Evolutionary conservation across 2,797 vertebrate genomes (phyloP).

Genomic region (Peromyscus melanophrys): DNA sequence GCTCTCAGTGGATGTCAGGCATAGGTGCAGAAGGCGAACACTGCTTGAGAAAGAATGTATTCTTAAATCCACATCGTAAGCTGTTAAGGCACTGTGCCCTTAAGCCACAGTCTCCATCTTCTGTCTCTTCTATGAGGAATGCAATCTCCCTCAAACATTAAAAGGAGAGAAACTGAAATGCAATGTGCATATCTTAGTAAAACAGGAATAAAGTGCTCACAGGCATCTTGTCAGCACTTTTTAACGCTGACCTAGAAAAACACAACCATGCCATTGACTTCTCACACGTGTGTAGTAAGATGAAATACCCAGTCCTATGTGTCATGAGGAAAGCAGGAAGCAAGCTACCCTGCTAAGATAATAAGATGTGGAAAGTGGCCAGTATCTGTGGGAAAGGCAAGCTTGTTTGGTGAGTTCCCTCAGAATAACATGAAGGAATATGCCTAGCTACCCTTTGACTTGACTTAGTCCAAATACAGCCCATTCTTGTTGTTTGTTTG

Average conservation of each 20-base stretch:
- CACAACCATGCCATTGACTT: not conserved
- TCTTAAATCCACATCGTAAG: not conserved
- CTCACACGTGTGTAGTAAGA: not conserved
- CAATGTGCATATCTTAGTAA: slow-evolving; percentile 33
- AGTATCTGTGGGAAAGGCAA: not conserved
- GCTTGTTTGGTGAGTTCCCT: not conserved
- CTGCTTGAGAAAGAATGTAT: not conserved
- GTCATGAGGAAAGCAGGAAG: not conserved
- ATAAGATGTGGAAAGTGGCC: not conserved
- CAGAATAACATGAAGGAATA: not conserved
- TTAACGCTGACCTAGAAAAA: slow-evolving; percentile 61
- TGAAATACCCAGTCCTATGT: not conserved
- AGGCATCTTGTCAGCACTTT: slow-evolving; percentile 57
- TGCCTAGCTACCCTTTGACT: not conserved
- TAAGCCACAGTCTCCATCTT: not conserved
- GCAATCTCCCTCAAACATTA: not conserved
- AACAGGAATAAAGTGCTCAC: slow-evolving; percentile 29
- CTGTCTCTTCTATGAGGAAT: not conserved
- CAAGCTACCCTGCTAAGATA: not conserved
- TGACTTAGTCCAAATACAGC: not conserved
- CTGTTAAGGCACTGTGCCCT: not conserved
- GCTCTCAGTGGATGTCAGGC: not conserved
- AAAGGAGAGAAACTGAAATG: slow-evolving; percentile 50
- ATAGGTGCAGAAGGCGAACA: not conserved
- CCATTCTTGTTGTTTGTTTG: too few species aligned